phyloP scores from a whole-genome alignment of 92 coral and sea anemone genomes.

The Anthopleura xanthogrammica region DNA sequence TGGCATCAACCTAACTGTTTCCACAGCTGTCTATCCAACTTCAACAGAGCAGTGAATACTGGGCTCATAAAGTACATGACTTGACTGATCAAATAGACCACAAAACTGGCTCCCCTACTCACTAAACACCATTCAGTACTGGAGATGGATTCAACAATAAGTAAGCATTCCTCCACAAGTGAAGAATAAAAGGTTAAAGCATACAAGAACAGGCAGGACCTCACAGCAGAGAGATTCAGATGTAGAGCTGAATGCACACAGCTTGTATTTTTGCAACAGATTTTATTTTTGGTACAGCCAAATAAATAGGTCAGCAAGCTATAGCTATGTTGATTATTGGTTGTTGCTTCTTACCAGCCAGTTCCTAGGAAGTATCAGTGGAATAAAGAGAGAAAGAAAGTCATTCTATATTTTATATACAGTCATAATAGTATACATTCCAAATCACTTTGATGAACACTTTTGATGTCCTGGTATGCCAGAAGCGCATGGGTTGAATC shows the following conservation, averaged over 20 bases:
- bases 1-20: slow-evolving; percentile 1
- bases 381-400: neutral
- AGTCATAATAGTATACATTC: too few species aligned
- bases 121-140: neutral
- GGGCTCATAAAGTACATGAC: slow-evolving; percentile 97
- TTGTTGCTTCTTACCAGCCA: neutral
- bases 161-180: neutral
- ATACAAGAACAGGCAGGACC: neutral
- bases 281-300: neutral
- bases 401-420: too few species aligned
- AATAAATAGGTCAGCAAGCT: neutral
- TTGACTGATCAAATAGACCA: slow-evolving; percentile 83
- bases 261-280: neutral
- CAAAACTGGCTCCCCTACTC: slow-evolving; percentile 29
- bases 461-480: too few species aligned
- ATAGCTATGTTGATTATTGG: neutral
- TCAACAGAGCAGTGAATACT: slow-evolving; percentile 99
- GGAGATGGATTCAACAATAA: neutral
- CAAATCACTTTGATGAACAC: too few species aligned
- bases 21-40: slow-evolving; percentile 89
- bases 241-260: neutral
- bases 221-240: neutral
- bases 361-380: neutral
- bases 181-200: neutral
- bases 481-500: too few species aligned